Percentiles rank a stretch among this genome's conserved stretches.
phyloP scores from a whole-genome alignment of 2,888 invertebrate species.

The Lordiphosa andalusiaca region DNA sequence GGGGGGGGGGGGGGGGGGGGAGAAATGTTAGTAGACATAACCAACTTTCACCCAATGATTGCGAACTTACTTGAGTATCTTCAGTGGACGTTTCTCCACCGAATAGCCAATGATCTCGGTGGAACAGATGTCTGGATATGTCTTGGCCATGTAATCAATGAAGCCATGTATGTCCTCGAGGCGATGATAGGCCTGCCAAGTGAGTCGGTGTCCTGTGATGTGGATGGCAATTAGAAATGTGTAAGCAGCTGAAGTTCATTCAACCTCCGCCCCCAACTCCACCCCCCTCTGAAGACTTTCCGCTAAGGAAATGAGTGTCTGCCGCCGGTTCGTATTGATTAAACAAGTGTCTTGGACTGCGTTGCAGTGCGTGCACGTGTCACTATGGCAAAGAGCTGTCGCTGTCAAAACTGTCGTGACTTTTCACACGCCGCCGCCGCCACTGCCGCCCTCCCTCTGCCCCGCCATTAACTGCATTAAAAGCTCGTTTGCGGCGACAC shows the following conservation, averaged over 20 bases:
- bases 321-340: slow-evolving; percentile 51
- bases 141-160: slow-evolving; percentile 86
- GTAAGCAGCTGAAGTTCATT: slow-evolving; percentile 38
- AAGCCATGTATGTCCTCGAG: slow-evolving; percentile 86
- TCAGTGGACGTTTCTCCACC: slow-evolving; percentile 87
- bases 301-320: slow-evolving; percentile 46
- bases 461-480: slow-evolving; percentile 55
- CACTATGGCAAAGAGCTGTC: slow-evolving; percentile 42
- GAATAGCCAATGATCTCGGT: slow-evolving; percentile 88
- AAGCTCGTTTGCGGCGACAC: slow-evolving; percentile 66
- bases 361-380: slow-evolving; percentile 35
- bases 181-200: slow-evolving; percentile 90
- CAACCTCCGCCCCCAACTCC: slow-evolving; percentile 37
- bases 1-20: too few relatives aligned
- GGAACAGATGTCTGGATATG: slow-evolving; percentile 87
- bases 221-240: slow-evolving; percentile 2
- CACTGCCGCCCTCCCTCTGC: too few relatives aligned
- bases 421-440: slow-evolving; percentile 56
- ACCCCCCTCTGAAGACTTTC: slow-evolving; percentile 9
- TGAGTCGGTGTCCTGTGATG: slow-evolving; percentile 82
- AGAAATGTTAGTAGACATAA: not conserved
- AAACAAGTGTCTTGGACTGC: slow-evolving; percentile 51
- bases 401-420: slow-evolving; percentile 55
- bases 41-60: too few relatives aligned
- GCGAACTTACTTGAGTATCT: slow-evolving; percentile 81